A percentile compares a stretch with the other conserved stretches of the same genome.
phyloP scores from a whole-genome alignment of 2,888 invertebrate genomes.

The Neocrepidodera transversa region DNA sequence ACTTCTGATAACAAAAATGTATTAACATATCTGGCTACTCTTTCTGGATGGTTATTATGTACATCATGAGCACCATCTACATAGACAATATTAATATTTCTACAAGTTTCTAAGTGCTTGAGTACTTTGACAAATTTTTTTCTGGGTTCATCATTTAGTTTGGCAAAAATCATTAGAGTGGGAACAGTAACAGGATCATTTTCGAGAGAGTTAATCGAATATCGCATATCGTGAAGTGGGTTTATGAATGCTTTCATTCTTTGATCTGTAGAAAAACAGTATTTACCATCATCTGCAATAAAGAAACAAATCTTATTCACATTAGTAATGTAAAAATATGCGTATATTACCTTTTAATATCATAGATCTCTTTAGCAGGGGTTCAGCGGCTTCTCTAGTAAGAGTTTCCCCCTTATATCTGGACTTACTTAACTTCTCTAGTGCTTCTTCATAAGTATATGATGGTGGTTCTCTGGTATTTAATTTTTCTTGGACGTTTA shows the following conservation, averaged over 20 bases:
- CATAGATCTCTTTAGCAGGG: constrained; percentile 61
- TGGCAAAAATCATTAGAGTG: constrained; percentile 53
- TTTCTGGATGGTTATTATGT: constrained; percentile 67
- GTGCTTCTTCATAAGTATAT: constrained; percentile 62
- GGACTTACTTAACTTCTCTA: constrained; percentile 60
- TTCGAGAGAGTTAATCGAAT: constrained; percentile 53
- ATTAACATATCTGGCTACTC: constrained; percentile 55
- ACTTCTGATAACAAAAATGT: constrained; percentile 48
- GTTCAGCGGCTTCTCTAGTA: constrained; percentile 60
- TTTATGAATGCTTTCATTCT: constrained; percentile 59
- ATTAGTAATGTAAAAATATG: no score
- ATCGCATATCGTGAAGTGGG: constrained; percentile 53
- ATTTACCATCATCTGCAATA: constrained; percentile 55
- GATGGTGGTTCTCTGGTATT: constrained; percentile 42
- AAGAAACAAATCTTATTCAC: no score
- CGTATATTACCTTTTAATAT: constrained; percentile 52
- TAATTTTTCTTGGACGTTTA: constrained; percentile 47
- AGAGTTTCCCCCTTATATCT: constrained; percentile 55
- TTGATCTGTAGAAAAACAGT: constrained; percentile 66
- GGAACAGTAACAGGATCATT: constrained; percentile 54
- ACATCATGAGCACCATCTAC: constrained; percentile 69
- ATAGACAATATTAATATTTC: constrained; percentile 48
- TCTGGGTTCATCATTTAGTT: constrained; percentile 39
- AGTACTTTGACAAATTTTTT: constrained; percentile 41
- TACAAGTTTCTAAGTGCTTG: constrained; percentile 44